Evolutionary conservation across 1,140 invertebrate species (phyloP), one percentile per base, ranked within the genome.

Genomic region (Oncopeltus fasciatus): DNA sequence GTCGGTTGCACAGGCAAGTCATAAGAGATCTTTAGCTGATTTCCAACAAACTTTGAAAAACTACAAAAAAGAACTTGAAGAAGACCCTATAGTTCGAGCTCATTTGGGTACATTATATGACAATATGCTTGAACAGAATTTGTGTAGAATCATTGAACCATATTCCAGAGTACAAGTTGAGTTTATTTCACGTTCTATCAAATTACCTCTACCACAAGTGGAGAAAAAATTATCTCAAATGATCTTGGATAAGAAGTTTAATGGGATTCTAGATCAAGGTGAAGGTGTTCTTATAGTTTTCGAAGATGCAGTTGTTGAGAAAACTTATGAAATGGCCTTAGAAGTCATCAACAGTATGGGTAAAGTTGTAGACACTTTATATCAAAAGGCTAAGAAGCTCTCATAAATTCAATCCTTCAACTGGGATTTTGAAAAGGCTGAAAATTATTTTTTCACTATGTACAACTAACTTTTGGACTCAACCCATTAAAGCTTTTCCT

Each of bases 181-280:
- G 63, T 77, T 79, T 72, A 76, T 79, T 31, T 87, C 93, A 16
- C 81, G 84, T 64, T 82, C 85, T 62, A 98, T 98, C 76, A 86
- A 92, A 70, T 77, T 98, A 47, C 85, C 88, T 11, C 84, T 91
- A 75, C 80, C 87, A 57, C 85, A 88, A 77, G 95, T 99, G 49
- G 97, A 99, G 74, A 95, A 96, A 75, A 99, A 99, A 76, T 75
- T 99, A 18, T 98, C 95, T 26, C 96, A 99, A 75, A 99, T 99
- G 97, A 99, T 99, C 72, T 77, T 99, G 70, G 97, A 99, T 74
- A 94, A 95, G 67, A 99, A 99, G 74, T 85, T 99, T 66, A 83
- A 86, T 77, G 94, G 95, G 20, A 97, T 98, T 68, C 78, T 99
- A 53, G 95, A 99, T 79, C 97, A 99, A 78, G 95, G 94, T 57